These are phyloP conservation scores for Hipposideros larvatus DNA, from an alignment of 2,797 vertebrate genomes.

Conservation along the genomic window DNA sequence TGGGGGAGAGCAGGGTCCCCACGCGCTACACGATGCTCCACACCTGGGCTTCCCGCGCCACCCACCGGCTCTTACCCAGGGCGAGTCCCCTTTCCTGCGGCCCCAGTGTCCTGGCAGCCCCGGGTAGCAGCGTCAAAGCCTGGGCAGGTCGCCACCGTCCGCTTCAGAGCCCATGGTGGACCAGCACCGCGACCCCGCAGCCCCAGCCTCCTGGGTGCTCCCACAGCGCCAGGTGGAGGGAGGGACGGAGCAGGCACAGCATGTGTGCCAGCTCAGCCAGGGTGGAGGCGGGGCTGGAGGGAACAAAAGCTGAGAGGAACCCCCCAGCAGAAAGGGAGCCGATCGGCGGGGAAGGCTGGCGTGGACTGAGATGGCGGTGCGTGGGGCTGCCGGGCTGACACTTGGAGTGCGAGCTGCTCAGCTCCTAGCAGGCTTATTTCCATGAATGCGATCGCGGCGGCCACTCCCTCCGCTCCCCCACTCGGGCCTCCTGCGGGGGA, in stretches of 20 bases:
- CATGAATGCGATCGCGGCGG: constrained; percentile 61
- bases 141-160: constrained; percentile 10
- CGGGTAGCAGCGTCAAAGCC: constrained; percentile 63
- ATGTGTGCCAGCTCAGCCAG: constrained; percentile 63
- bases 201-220: constrained; percentile 54
- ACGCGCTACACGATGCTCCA: fast-evolving
- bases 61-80: constrained; percentile 68
- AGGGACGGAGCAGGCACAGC: constrained; percentile 49
- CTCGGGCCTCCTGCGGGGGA: constrained; percentile 66
- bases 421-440: constrained; percentile 64
- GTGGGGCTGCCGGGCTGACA: constrained; percentile 32
- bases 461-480: constrained; percentile 63
- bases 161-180: constrained; percentile 69
- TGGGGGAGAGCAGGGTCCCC: not conserved
- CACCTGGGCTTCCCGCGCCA: not conserved
- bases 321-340: not conserved
- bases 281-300: constrained; percentile 33
- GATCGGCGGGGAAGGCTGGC: not conserved
- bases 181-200: not conserved
- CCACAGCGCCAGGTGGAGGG: constrained; percentile 36
- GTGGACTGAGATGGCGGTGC: not conserved
- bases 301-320: constrained; percentile 60
- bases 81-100: constrained; percentile 55
- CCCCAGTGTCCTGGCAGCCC: constrained; percentile 67
- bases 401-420: not conserved